Percentiles rank a stretch among this genome's conserved stretches.
These are phyloP conservation scores for Sebastes wilsoni DNA, from an alignment of 2,797 vertebrate genomes.

Conservation along the genomic window DNA sequence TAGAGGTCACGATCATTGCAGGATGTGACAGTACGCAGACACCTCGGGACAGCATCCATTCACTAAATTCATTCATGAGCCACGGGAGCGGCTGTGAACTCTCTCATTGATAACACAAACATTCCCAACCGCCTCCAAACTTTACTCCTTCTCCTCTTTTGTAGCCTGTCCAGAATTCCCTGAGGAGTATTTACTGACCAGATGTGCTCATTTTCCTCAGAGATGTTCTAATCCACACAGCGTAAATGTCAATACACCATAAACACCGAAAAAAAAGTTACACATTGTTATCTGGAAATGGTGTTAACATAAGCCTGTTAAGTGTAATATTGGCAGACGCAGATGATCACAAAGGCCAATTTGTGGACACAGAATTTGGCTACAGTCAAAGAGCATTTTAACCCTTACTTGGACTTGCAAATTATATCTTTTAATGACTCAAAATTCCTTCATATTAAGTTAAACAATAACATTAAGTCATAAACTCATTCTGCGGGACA, in stretches of 20 bases:
- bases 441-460: background rate
- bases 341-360: slow-evolving; percentile 69
- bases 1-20: slow-evolving; percentile 6
- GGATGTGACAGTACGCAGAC: slow-evolving; percentile 5
- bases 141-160: slow-evolving; percentile 88
- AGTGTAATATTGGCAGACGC: slow-evolving; percentile 82
- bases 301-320: slow-evolving; percentile 79
- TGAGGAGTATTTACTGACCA: slow-evolving; percentile 89
- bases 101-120: slow-evolving; percentile 84
- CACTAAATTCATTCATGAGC: slow-evolving; percentile 70
- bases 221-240: slow-evolving; percentile 89
- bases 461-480: background rate
- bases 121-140: slow-evolving; percentile 84
- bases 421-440: background rate
- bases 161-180: slow-evolving; percentile 89
- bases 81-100: slow-evolving; percentile 84
- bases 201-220: slow-evolving; percentile 89
- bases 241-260: slow-evolving; percentile 88
- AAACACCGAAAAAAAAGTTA: slow-evolving; percentile 86
- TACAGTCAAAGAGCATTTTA: background rate
- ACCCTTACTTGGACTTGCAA: slow-evolving; percentile 1
- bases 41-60: slow-evolving; percentile 45
- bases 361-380: slow-evolving; percentile 36
- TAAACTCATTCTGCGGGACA: background rate
- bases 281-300: slow-evolving; percentile 77